Percentiles rank a stretch among this genome's conserved stretches.
Evolutionary conservation across 2,888 invertebrate genomes (phyloP).

Genomic region (Entomobrya multifasciata): DNA sequence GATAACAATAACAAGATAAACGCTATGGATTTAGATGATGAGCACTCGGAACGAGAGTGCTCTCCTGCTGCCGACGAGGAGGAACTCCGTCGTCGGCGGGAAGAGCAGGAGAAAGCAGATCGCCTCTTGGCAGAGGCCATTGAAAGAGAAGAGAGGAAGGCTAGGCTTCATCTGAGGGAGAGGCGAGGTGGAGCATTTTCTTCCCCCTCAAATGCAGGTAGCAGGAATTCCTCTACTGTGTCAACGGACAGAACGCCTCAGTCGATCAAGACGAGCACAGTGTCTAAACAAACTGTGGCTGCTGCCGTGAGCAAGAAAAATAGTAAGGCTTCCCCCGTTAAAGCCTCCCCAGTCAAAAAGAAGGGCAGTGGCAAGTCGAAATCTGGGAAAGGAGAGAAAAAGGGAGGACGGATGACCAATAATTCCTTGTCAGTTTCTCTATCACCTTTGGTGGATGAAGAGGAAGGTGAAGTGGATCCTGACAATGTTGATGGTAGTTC

Average conservation of each 20-base stretch:
- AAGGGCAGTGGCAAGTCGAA: slow-evolving; percentile 38
- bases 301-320: slow-evolving; percentile 68
- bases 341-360: slow-evolving; percentile 56
- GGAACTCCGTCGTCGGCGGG: slow-evolving; percentile 71
- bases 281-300: slow-evolving; percentile 66
- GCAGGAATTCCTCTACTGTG: slow-evolving; percentile 59
- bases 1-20: slow-evolving; percentile 58
- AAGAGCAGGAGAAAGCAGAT: slow-evolving; percentile 79
- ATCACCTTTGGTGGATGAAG: slow-evolving; percentile 70
- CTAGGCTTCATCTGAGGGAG: slow-evolving; percentile 77
- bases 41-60: slow-evolving; percentile 45
- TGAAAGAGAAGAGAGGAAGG: slow-evolving; percentile 77
- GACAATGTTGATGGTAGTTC: neutral
- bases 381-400: slow-evolving; percentile 81
- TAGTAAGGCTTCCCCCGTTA: slow-evolving; percentile 61
- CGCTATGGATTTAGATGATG: slow-evolving; percentile 61
- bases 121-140: slow-evolving; percentile 79
- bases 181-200: slow-evolving; percentile 71
- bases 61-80: slow-evolving; percentile 71
- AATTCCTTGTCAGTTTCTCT: slow-evolving; percentile 78
- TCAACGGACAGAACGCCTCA: slow-evolving; percentile 54
- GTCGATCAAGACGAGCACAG: slow-evolving; percentile 41
- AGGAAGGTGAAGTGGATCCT: slow-evolving; percentile 47
- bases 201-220: slow-evolving; percentile 52
- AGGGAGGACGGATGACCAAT: slow-evolving; percentile 81